These are phyloP conservation scores for Tangara arthus DNA, from an alignment of 2,797 vertebrate species.

Conservation along the genomic window DNA sequence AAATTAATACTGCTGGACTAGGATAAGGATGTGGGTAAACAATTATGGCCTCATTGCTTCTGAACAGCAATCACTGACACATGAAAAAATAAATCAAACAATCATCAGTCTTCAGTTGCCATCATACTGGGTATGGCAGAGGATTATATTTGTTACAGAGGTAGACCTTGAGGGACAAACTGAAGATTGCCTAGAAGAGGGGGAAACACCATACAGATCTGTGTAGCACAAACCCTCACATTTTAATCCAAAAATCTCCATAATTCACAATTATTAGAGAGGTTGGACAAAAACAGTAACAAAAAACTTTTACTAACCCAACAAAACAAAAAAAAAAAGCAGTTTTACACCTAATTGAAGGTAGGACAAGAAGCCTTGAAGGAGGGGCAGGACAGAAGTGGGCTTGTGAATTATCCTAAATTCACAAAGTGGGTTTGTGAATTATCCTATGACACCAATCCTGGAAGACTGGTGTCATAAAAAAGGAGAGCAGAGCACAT, in stretches of 20 bases:
- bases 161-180: neutral
- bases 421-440: neutral
- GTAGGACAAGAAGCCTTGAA: neutral
- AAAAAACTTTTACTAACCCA: neutral
- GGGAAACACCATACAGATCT: neutral
- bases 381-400: neutral
- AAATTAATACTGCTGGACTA: neutral
- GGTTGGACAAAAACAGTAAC: neutral
- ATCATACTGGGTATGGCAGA: neutral
- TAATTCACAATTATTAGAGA: neutral
- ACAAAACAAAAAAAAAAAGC: neutral
- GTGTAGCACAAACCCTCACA: neutral
- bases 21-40: neutral
- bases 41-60: neutral
- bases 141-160: neutral
- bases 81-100: neutral
- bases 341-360: neutral
- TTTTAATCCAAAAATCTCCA: neutral
- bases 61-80: neutral
- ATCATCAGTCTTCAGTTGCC: neutral
- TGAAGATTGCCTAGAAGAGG: neutral
- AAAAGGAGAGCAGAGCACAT: neutral
- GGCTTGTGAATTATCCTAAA: neutral
- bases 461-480: neutral
- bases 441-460: neutral